Conservation (phyloP, 2,888 invertebrate genomes). For the Exephanes ischioxanthus region DNA sequence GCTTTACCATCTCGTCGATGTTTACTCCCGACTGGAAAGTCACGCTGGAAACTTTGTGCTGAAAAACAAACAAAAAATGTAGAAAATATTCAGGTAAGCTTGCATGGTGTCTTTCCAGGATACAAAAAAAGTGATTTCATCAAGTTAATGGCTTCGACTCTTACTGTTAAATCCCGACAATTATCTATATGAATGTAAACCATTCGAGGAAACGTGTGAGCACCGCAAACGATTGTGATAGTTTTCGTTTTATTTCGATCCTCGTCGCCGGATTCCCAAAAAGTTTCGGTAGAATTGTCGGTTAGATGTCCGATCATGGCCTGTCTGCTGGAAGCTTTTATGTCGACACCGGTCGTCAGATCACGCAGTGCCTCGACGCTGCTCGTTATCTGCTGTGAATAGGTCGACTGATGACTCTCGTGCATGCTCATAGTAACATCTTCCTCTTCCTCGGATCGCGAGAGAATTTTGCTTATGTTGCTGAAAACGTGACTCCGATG, state of each 20-base stretch:
- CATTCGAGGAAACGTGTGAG: constrained; percentile 89
- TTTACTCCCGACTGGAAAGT: constrained; percentile 94
- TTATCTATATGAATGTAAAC: constrained; percentile 97
- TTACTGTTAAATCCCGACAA: constrained; percentile 94
- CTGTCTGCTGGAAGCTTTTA: constrained; percentile 96
- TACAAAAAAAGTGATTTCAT: neutral
- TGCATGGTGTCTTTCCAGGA: neutral
- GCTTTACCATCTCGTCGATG: constrained; percentile 92
- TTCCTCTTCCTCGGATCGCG: constrained; percentile 94
- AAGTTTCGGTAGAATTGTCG: constrained; percentile 98
- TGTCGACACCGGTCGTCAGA: constrained; percentile 91
- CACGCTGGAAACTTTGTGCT: constrained; percentile 96
- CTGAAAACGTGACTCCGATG: constrained; percentile 97
- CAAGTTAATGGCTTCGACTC: constrained; percentile 71
- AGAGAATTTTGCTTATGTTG: constrained; percentile 97
- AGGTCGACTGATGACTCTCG: constrained; percentile 86
- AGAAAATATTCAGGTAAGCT: neutral
- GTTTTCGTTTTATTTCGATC: constrained; percentile 97
- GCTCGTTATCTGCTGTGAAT: constrained; percentile 84
- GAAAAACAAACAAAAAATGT: constrained; percentile 77
- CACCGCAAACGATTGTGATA: constrained; percentile 89
- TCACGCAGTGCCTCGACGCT: constrained; percentile 90
- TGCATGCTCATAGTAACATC: constrained; percentile 87
- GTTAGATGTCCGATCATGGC: constrained; percentile 97
- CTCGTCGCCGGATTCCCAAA: constrained; percentile 99